phyloP scores from a whole-genome alignment of 1,140 invertebrate genomes.

The Macrobrachium nipponense region DNA sequence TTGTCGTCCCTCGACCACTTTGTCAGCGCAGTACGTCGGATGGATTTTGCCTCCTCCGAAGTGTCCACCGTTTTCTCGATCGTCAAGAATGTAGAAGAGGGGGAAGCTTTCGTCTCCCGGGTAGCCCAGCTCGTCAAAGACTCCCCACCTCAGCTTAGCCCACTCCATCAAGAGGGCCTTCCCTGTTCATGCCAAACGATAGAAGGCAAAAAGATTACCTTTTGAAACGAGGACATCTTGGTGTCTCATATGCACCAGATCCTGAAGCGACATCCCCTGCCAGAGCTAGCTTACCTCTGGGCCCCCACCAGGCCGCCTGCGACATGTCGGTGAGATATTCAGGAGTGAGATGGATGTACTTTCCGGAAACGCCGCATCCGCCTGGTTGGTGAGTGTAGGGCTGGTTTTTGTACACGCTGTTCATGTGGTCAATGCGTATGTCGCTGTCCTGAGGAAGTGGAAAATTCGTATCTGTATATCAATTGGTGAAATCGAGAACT shows the following conservation, averaged over 20 bases:
- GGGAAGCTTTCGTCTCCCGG: slow-evolving; percentile 60
- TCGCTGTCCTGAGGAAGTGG: slow-evolving; percentile 45
- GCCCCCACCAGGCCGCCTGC: slow-evolving; percentile 64
- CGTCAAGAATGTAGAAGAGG: slow-evolving; percentile 57
- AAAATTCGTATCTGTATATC: not conserved
- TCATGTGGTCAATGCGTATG: slow-evolving; percentile 57
- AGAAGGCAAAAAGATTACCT: slow-evolving; percentile 14
- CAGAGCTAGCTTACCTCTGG: slow-evolving; percentile 25
- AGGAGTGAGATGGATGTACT: slow-evolving; percentile 66
- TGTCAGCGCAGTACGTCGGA: slow-evolving; percentile 60
- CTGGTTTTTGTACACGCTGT: slow-evolving; percentile 59
- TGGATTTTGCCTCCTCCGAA: not conserved
- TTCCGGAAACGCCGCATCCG: slow-evolving; percentile 67
- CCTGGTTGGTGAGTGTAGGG: slow-evolving; percentile 65
- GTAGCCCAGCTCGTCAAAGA: slow-evolving; percentile 67
- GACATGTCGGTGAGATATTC: slow-evolving; percentile 64
- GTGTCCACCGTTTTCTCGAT: not conserved
- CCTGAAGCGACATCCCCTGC: not conserved
- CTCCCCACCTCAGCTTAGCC: slow-evolving; percentile 68
- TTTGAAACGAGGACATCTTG: not conserved
- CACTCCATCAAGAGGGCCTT: slow-evolving; percentile 68
- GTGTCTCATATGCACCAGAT: not conserved
- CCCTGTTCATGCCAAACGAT: slow-evolving; percentile 54
- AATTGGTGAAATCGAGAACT: too few relatives aligned
- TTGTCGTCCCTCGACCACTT: slow-evolving; percentile 22